Base-by-base conservation (phyloP, 2,888 invertebrate genomes). In the Aphrophora alni region DNA sequence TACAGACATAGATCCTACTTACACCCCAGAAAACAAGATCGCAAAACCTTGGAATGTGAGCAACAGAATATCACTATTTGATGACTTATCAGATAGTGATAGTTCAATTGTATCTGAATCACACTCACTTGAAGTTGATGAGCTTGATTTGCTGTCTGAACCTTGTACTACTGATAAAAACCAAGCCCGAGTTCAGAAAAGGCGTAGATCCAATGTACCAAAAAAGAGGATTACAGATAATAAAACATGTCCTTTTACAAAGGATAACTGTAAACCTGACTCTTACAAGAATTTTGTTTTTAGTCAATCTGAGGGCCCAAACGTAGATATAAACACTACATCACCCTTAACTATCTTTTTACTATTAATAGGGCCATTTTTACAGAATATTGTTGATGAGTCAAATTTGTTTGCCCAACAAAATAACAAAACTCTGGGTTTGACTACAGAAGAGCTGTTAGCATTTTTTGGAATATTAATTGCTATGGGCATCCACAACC, bases 401-500 rank as follows among this genome's bases (percentile, higher is more conserved):
- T 38, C 38, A 7, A 33, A 38, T 24, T 33, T 75, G 38, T 75
- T 38, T 75, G 75, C 75, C 21, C n/a, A 14, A n/a, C 75, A 75
- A 38, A 33, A 33, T 21, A n/a, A 73, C 12, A n/a, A 25, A 27
- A 27, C 38, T 25, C 51, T 82, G 28, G 44, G 75, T 26, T 25
- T 82, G 27, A 75, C 71, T 4, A 26, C 27, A n/a, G 44, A 26
- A 21, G 80, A 81, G 24, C 70, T 82, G 26, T 71, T 70, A 51
- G 78, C 80, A 3, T 80, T 81, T 33, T 38, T 82, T 26, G 82
- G 82, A 27, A 78, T 83, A 28, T 28, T 83, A 0, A 78, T 84
- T 26, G 79, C 82, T 33, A 84, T 84, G 84, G 84, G 84, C n/a
- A 80, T 83, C 69, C 82, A 84, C 38, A 38, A 77, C 17, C 78